These are phyloP conservation scores for Phaetusa simplex DNA, from an alignment of 2,113 vertebrate genomes.

Conservation along the genomic window DNA sequence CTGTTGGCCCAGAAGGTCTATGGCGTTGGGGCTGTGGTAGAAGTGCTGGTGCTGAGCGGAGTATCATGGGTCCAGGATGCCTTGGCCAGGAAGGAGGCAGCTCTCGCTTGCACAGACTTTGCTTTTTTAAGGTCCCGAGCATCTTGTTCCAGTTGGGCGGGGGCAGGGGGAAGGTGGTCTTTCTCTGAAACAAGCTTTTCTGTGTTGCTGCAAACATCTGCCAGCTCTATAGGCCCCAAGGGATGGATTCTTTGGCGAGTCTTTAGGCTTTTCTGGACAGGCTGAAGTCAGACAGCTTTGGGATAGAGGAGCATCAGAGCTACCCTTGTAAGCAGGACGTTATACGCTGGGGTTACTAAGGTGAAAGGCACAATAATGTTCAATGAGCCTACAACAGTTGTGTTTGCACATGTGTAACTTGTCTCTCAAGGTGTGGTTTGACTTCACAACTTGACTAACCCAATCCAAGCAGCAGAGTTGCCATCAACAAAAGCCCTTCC, in stretches of 20 bases:
- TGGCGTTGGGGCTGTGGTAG: not conserved
- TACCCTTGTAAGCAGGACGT: not conserved
- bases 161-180: not conserved
- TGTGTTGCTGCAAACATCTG: not conserved
- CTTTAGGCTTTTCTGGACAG: not conserved
- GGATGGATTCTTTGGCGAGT: not conserved
- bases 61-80: fast-evolving
- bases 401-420: not conserved
- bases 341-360: not conserved
- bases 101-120: not conserved
- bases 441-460: not conserved
- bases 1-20: not conserved
- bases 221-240: not conserved
- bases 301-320: not conserved
- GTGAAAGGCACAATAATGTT: not conserved
- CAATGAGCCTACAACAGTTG: not conserved
- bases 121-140: not conserved
- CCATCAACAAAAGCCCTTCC: not conserved
- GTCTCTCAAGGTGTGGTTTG: not conserved
- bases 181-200: not conserved
- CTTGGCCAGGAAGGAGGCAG: not conserved
- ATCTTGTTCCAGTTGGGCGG: not conserved
- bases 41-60: not conserved
- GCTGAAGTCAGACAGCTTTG: not conserved
- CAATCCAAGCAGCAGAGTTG: not conserved